Evolutionary conservation across 2,888 invertebrate species (phyloP).

Genomic region (Tiphia femorata): DNA sequence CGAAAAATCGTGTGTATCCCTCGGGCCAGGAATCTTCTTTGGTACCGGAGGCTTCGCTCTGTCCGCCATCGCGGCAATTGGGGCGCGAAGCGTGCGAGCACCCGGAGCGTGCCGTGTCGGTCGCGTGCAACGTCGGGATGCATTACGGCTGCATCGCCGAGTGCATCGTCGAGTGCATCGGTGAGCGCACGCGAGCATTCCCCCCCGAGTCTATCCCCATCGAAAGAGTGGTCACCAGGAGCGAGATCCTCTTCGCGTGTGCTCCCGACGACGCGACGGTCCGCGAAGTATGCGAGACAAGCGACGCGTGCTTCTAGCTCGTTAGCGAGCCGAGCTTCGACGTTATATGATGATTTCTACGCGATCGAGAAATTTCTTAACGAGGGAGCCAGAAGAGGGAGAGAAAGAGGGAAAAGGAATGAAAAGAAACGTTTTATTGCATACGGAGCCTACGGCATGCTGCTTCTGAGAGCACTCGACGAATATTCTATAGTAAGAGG

Average conservation of each 20-base stretch:
- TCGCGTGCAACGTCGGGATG: conserved; percentile 31
- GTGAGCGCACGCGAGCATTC: background rate
- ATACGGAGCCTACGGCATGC: no score
- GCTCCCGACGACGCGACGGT: no score
- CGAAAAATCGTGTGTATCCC: no score
- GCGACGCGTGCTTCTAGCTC: conserved; percentile 32
- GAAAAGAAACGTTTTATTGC: no score
- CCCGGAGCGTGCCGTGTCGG: conserved; percentile 33
- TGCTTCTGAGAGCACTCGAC: no score
- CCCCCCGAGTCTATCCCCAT: no score
- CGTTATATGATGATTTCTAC: background rate
- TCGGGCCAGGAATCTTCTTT: no score
- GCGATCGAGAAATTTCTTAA: background rate
- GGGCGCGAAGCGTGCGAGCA: conserved; percentile 21
- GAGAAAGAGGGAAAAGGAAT: background rate
- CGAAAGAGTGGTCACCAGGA: background rate
- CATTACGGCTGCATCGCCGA: conserved; percentile 23
- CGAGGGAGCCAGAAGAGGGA: background rate
- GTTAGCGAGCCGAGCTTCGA: conserved; percentile 23
- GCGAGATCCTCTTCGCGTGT: background rate
- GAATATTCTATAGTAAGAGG: no score
- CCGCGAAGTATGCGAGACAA: no score
- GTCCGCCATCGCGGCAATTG: background rate
- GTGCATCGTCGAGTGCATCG: background rate
- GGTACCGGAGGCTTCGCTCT: no score